Evolutionary conservation across 1,140 invertebrate species (phyloP), one percentile per base, ranked within the genome.

Genomic region (Globodera rostochiensis): DNA sequence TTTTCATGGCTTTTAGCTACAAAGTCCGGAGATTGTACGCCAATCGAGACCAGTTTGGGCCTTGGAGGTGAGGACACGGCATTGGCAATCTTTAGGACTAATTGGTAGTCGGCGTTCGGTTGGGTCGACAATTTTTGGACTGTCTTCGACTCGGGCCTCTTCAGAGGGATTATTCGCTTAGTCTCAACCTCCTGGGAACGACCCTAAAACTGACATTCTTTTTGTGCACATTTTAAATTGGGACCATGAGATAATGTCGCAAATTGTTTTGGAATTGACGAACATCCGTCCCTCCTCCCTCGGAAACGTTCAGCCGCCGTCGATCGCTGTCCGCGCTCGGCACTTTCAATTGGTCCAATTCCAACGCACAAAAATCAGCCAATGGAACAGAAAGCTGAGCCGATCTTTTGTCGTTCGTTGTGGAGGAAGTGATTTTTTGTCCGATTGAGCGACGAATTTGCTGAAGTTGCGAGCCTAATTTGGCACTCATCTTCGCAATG

Each of bases 291-390:
- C 21, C 25, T 53, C 3, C n/a, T 46, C 45, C 50, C 13, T 45
- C 47, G 25, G 3, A 15, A 25, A 36, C 6, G n/a, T 8, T 70
- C 4, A 36, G 19, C 21, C 13, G 15, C 3, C 9, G 46, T 8
- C 70, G 57, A 64, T 19, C 64, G 11, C 25, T 70, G 36, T 45
- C 49, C 9, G n/a, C 8, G n/a, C 45, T 70, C 36, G 49, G 49
- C n/a, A 78, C 3, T 49, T 64, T 69, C 21, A 78, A 78, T 70
- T 78, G 77, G 3, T 78, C 64, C 60, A 78, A 66, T 69, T 78
- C 70, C 46, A 78, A 50, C 64, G 70, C 77, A 70, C 77, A 78
- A 78, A 78, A 78, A 47, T 66, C 66, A n/a, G 77, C 77, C n/a
- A 70, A 64, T 6, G 57, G 57, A 19, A 64, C 5, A 19, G 15